Evolutionary conservation across 2,113 vertebrate species (phyloP).

Genomic region (Megalops atlanticus): DNA sequence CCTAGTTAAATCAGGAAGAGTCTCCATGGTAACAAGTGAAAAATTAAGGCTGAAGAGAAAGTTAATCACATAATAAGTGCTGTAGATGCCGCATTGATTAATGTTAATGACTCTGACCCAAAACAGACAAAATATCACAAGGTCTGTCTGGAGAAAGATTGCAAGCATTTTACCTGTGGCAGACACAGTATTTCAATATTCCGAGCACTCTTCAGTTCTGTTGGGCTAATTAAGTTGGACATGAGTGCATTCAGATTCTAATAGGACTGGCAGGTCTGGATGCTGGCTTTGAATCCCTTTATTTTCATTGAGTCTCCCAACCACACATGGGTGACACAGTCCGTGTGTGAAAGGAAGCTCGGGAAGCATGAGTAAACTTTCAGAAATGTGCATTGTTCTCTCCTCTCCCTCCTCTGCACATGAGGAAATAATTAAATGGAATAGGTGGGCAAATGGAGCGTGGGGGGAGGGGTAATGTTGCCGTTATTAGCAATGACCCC

Average conservation of each 20-base stretch:
- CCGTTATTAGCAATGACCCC: neutral
- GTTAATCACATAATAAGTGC: slow-evolving; percentile 33
- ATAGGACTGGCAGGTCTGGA: neutral
- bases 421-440: neutral
- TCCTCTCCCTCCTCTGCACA: neutral
- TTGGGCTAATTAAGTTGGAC: neutral
- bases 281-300: neutral
- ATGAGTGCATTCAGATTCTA: neutral
- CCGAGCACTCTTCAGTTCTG: neutral
- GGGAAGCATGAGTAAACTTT: neutral
- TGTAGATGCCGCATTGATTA: slow-evolving; percentile 16
- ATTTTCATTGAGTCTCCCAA: neutral
- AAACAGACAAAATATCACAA: neutral
- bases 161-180: neutral
- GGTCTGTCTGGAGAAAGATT: neutral
- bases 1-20: slow-evolving; percentile 13
- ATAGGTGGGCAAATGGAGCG: slow-evolving; percentile 1
- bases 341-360: neutral
- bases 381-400: neutral
- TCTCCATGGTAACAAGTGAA: slow-evolving; percentile 32
- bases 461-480: too few species aligned
- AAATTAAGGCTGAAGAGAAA: slow-evolving; percentile 23
- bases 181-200: neutral
- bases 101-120: slow-evolving; percentile 20
- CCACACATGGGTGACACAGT: too few species aligned